Evolutionary conservation across 1,140 invertebrate species (phyloP), one percentile per base, ranked within the genome.

Genomic region (Penaeus vannamei): DNA sequence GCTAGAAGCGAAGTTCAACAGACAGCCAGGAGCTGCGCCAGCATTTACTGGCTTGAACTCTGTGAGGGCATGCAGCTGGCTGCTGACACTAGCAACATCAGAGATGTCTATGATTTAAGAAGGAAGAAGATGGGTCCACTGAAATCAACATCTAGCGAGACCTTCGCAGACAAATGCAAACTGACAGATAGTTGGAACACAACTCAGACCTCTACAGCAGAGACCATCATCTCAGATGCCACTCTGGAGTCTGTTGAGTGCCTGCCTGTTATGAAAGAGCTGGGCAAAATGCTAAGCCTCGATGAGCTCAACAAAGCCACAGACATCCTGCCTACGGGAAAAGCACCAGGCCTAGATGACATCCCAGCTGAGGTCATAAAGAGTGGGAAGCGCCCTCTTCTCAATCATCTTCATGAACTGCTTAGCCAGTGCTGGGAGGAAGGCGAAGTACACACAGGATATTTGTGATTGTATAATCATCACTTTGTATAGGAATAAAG

Each of bases 401-500:
- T n/a, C 62, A 64, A n/a, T 19, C 62, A 17, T 64, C 62, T 19
- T 64, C 62, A 64, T 19, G 62, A 17, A 64, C 62, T 64, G n/a
- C 62, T n/a, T 64, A 17, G 17, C 62, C 62, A 64, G 62, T 64
- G 62, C 62, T 64, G 62, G 62, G n/a, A n/a, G n/a, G 62, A 64
- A n/a, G 62, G 62, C 17, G 62, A 17, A 19, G 62, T 64, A n/a
- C 62, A n/a, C 62, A n/a, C 62, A 64, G n/a, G 62, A 64, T 64
- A 64, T 64, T 17, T 19, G 62, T 19, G n/a, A 64, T 64, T 17
- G 17, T n/a, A 64, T 19, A n/a, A 64, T 64, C 62, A n/a, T 64
- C n/a, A 64, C 62, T n/a, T n/a, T 64, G n/a, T 64, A 64, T n/a
- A 64, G n/a, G 62, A 64, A 64, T 64, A 64, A 64, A n/a, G 62